These are phyloP conservation scores for Brenthis daphne DNA, from an alignment of 2,888 invertebrate genomes.

Conservation along the genomic window DNA sequence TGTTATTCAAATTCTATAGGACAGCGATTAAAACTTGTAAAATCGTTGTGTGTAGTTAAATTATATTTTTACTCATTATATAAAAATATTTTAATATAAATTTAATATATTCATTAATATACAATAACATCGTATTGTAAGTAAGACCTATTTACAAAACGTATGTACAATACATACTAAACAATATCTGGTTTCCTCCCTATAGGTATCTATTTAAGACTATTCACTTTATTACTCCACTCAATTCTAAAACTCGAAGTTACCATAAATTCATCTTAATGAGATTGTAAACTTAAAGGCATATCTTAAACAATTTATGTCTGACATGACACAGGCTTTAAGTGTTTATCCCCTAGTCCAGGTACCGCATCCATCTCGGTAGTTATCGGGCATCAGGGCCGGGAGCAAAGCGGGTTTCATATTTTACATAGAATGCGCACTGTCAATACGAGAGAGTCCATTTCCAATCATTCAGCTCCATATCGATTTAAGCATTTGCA, in stretches of 20 bases:
- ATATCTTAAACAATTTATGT: slow-evolving; percentile 40
- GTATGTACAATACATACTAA: too few relatives aligned
- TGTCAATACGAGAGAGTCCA: slow-evolving; percentile 67
- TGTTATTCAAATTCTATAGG: not conserved
- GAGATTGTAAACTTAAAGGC: slow-evolving; percentile 39
- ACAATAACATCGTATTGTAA: not conserved
- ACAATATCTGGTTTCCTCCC: not conserved
- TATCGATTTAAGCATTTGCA: slow-evolving; percentile 68
- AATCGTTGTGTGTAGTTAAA: not conserved
- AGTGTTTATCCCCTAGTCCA: slow-evolving; percentile 41
- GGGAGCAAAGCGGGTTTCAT: slow-evolving; percentile 65
- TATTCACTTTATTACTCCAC: slow-evolving; percentile 26
- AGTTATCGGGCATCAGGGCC: slow-evolving; percentile 40
- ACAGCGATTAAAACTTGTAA: not conserved
- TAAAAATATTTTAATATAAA: not conserved
- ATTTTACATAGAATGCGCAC: slow-evolving; percentile 80
- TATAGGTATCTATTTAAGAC: slow-evolving; percentile 8
- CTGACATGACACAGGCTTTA: slow-evolving; percentile 37
- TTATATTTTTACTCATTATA: not conserved
- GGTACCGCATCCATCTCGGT: slow-evolving; percentile 60
- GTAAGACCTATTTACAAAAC: too few relatives aligned
- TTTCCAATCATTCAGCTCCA: slow-evolving; percentile 74
- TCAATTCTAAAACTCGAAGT: slow-evolving; percentile 20
- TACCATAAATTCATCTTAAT: slow-evolving; percentile 38
- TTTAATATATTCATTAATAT: not conserved